Conservation (phyloP, 2,888 invertebrate genomes). For the Noctua janthina region DNA sequence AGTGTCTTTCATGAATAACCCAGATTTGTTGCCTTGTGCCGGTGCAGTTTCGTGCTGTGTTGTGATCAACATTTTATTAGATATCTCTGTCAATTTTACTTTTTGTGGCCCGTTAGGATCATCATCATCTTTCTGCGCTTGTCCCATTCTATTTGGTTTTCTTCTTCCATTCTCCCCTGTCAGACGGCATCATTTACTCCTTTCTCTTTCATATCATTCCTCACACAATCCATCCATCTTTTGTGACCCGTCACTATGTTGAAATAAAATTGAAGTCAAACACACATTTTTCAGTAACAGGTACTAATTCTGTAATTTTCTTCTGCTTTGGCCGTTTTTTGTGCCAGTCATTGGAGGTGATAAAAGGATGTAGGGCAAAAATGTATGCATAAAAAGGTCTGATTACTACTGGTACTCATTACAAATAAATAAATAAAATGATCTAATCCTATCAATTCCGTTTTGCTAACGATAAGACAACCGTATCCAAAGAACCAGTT, state of each 20-base stretch:
- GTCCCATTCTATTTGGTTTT: too few relatives aligned
- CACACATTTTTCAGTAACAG: not conserved
- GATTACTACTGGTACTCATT: not conserved
- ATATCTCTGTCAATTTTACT: not conserved
- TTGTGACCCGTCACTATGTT: not conserved
- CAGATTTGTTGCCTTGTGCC: not conserved
- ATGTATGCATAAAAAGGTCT: not conserved
- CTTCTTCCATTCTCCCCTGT: too few relatives aligned
- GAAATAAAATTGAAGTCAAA: not conserved
- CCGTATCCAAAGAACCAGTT: not conserved
- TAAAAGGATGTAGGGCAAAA: not conserved
- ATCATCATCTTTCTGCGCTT: too few relatives aligned
- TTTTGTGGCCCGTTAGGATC: not conserved
- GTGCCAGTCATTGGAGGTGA: not conserved
- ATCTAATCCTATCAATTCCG: not conserved
- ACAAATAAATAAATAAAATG: not conserved
- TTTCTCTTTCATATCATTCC: too few relatives aligned
- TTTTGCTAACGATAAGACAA: not conserved
- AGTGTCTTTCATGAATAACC: constrained; percentile 7
- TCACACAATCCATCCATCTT: too few relatives aligned
- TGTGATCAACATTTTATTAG: not conserved
- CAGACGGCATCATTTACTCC: too few relatives aligned
- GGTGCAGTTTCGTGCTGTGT: not conserved
- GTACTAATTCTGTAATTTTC: not conserved
- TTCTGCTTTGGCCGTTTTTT: not conserved